These are phyloP conservation scores for Choristoneura fumiferana DNA, from an alignment of 1,140 invertebrate genomes.

Conservation along the genomic window DNA sequence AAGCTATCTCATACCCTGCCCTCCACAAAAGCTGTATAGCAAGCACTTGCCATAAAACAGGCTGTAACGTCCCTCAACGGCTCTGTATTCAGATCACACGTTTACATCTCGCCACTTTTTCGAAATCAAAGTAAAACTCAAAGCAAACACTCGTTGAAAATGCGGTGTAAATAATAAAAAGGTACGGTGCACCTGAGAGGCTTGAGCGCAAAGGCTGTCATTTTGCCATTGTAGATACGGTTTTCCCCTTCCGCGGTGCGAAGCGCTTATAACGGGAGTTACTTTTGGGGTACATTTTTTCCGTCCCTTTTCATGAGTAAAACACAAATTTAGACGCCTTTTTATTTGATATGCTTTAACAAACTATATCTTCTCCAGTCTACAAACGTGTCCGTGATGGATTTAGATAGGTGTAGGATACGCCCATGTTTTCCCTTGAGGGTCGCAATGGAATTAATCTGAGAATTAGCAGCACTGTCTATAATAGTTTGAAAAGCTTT, in stretches of 20 bases:
- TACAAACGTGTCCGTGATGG: too few relatives aligned
- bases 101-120: conserved; percentile 59
- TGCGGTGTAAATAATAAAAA: conserved; percentile 77
- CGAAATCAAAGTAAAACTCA: conserved; percentile 74
- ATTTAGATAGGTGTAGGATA: too few relatives aligned
- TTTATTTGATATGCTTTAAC: too few relatives aligned
- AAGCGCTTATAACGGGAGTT: too few relatives aligned
- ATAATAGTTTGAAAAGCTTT: too few relatives aligned
- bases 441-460: too few relatives aligned
- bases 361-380: too few relatives aligned
- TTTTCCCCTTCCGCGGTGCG: conserved; percentile 60
- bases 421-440: too few relatives aligned
- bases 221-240: conserved; percentile 55
- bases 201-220: conserved; percentile 54
- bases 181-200: conserved; percentile 56
- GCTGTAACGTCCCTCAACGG: conserved; percentile 31
- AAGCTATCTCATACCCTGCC: background rate
- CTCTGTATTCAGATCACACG: conserved; percentile 68
- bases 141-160: conserved; percentile 76
- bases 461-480: too few relatives aligned
- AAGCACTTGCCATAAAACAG: conserved; percentile 56
- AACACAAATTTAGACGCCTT: too few relatives aligned
- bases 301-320: too few relatives aligned
- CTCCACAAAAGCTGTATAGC: conserved; percentile 24
- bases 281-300: too few relatives aligned